Conservation (phyloP, 2,888 invertebrate species). For the Blera fallax region DNA sequence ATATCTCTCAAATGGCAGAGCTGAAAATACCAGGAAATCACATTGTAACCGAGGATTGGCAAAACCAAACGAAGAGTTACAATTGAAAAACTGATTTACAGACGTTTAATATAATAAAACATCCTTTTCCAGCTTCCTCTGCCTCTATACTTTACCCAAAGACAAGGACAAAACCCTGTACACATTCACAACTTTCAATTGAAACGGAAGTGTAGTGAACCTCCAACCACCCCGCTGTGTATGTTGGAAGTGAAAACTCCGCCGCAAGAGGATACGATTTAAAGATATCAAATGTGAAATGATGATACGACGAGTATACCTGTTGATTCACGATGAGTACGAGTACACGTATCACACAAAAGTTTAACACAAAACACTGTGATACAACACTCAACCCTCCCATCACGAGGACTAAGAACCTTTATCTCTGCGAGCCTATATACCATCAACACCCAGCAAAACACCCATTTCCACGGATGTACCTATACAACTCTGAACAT, state of each 20-base stretch:
- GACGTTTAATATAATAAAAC: conserved; percentile 72
- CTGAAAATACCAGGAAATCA: conserved; percentile 46
- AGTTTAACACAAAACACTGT: conserved; percentile 62
- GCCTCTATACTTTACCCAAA: neutral
- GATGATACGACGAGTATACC: conserved; percentile 63
- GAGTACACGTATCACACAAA: conserved; percentile 48
- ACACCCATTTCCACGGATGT: conserved; percentile 42
- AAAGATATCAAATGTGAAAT: conserved; percentile 70
- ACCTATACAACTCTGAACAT: conserved; percentile 59
- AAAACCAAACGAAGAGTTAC: conserved; percentile 62
- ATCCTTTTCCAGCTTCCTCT: conserved; percentile 53
- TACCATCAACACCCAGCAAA: conserved; percentile 44
- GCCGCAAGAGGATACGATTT: conserved; percentile 56
- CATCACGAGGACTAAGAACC: conserved; percentile 19
- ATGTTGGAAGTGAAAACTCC: conserved; percentile 32
- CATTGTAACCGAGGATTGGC: conserved; percentile 56
- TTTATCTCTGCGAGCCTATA: conserved; percentile 48
- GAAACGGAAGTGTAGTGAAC: conserved; percentile 40
- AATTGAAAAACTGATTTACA: conserved; percentile 71
- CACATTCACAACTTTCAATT: conserved; percentile 42
- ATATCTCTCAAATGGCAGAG: neutral
- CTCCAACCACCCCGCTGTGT: neutral
- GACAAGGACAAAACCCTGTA: conserved; percentile 36
- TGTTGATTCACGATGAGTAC: conserved; percentile 57
- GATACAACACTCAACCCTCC: conserved; percentile 29